Conservation (phyloP, 1,140 invertebrate species). For the Zaprionus tsacasi region DNA sequence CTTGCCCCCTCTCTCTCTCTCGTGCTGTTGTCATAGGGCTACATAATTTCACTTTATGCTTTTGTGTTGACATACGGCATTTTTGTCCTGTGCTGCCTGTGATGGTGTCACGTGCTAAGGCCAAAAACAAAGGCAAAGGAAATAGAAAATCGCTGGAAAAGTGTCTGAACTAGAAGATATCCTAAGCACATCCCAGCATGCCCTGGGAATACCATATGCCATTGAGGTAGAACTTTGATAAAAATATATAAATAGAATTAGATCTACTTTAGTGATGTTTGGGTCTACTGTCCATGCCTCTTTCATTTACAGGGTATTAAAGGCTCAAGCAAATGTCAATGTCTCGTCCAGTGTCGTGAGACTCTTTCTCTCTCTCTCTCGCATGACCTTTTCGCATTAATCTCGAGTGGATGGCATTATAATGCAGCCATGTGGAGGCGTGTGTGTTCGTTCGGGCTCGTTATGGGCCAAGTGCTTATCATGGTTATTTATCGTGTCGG, state of each 20-base stretch:
- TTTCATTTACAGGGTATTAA: background rate
- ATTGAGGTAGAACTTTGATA: too few relatives aligned
- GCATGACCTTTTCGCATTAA: slow-evolving; percentile 79
- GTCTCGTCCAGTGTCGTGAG: slow-evolving; percentile 45
- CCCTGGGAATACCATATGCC: background rate
- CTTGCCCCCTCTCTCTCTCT: background rate
- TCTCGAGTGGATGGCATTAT: slow-evolving; percentile 74
- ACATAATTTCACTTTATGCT: slow-evolving; percentile 63
- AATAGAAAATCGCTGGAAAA: slow-evolving; percentile 21
- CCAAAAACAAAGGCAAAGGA: slow-evolving; percentile 30
- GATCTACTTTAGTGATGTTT: too few relatives aligned
- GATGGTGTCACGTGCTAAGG: slow-evolving; percentile 65
- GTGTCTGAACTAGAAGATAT: background rate
- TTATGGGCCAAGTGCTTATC: slow-evolving; percentile 60
- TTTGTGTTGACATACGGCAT: slow-evolving; percentile 58
- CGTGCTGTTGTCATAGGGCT: slow-evolving; percentile 24
- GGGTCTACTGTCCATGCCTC: background rate
- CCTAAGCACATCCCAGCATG: background rate
- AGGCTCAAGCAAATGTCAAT: slow-evolving; percentile 56
- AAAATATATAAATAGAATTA: too few relatives aligned
- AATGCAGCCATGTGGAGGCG: slow-evolving; percentile 58
- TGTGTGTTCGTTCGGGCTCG: slow-evolving; percentile 36
- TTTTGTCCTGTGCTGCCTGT: slow-evolving; percentile 39
- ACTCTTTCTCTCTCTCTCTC: slow-evolving; percentile 8
- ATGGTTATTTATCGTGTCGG: slow-evolving; percentile 73